These are phyloP conservation scores for Drosophila subpulchrella DNA, from an alignment of 1,140 invertebrate genomes.

Conservation along the genomic window DNA sequence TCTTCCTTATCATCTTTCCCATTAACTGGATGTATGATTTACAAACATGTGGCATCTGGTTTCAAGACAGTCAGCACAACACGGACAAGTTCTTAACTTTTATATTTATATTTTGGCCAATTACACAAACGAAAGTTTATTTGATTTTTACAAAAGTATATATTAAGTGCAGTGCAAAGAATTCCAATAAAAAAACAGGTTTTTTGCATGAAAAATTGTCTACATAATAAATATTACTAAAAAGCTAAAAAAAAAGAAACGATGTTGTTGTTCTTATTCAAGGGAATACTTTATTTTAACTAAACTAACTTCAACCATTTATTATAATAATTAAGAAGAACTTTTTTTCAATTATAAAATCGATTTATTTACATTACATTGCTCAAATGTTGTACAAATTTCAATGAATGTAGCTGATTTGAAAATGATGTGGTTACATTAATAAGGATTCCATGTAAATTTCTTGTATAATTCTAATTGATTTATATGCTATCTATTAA, in stretches of 20 bases:
- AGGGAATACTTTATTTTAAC: slow-evolving; percentile 2
- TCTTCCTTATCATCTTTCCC: neutral
- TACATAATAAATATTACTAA: neutral
- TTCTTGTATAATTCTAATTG: slow-evolving; percentile 5
- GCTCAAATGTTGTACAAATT: slow-evolving; percentile 35
- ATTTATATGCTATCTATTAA: slow-evolving; percentile 6
- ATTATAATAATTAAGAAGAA: slow-evolving; percentile 1
- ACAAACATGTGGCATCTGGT: neutral
- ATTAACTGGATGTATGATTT: neutral
- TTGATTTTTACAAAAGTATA: neutral
- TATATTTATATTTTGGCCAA: neutral
- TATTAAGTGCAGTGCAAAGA: neutral
- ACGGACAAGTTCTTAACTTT: neutral
- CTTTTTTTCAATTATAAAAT: neutral
- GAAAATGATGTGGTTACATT: slow-evolving; percentile 8
- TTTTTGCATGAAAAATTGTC: neutral
- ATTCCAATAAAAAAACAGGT: neutral
- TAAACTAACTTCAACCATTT: slow-evolving; percentile 6
- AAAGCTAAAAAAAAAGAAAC: neutral
- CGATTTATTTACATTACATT: slow-evolving; percentile 39
- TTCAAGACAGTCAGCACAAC: neutral
- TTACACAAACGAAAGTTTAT: neutral
- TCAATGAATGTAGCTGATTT: slow-evolving; percentile 17
- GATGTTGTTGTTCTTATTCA: neutral
- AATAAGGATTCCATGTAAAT: slow-evolving; percentile 14